Conservation (phyloP, 2,797 vertebrate genomes). For the Zalophus californianus region DNA sequence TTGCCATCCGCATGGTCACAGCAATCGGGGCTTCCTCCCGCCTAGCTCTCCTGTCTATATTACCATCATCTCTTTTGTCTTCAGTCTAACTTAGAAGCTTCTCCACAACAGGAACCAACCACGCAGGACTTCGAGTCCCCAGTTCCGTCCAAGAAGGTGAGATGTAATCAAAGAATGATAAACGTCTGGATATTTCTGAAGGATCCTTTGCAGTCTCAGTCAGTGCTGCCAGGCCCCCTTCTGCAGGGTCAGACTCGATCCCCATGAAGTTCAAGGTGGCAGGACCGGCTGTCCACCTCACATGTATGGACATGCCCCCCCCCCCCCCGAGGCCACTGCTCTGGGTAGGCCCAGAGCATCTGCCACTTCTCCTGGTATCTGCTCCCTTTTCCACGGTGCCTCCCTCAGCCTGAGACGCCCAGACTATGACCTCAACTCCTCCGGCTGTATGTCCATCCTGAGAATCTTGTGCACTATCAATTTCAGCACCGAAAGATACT, state of each 20-base stretch:
- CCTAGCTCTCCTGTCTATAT: neutral
- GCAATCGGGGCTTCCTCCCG: no score
- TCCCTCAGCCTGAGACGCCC: neutral
- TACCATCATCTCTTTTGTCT: neutral
- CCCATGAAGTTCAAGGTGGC: fast-evolving
- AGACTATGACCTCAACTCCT: neutral
- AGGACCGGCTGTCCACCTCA: fast-evolving
- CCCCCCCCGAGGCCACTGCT: neutral
- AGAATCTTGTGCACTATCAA: neutral
- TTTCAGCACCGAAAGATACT: neutral
- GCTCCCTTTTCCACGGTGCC: neutral
- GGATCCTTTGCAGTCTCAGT: neutral
- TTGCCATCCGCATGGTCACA: fast-evolving
- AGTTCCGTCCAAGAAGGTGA: neutral
- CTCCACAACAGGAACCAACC: neutral
- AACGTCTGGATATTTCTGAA: neutral
- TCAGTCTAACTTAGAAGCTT: neutral
- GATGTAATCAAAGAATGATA: fast-evolving
- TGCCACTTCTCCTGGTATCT: neutral
- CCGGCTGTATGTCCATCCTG: neutral
- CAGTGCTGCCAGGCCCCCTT: neutral
- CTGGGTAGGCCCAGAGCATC: neutral
- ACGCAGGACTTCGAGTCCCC: neutral
- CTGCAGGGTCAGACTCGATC: neutral
- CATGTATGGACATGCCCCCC: fast-evolving